phyloP scores from a whole-genome alignment of 1,140 invertebrate genomes.

The Cecropterus lyciades region DNA sequence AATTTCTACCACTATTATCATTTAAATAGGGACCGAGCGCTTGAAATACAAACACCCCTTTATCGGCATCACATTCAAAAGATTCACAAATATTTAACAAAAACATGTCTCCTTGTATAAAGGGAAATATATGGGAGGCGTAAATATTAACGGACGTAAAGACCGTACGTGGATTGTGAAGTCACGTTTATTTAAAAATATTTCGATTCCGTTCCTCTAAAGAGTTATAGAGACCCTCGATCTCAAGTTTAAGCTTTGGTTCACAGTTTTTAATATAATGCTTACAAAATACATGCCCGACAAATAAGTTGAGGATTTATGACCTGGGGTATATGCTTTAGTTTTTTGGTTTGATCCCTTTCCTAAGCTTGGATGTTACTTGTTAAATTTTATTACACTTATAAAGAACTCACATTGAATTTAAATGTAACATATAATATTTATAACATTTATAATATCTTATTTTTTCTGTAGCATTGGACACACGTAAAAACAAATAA shows the following conservation, averaged over 20 bases:
- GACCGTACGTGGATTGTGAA: conserved; percentile 38
- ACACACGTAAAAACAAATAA: no score
- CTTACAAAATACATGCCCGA: conserved; percentile 3
- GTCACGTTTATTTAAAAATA: conserved; percentile 53
- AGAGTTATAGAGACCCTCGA: conserved; percentile 20
- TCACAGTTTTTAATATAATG: conserved; percentile 5
- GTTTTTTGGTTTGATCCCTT: no score
- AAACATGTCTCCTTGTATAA: conserved; percentile 53
- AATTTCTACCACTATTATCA: conserved; percentile 82
- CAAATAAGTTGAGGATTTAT: no score
- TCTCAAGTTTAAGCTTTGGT: conserved; percentile 13
- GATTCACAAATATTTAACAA: conserved; percentile 71
- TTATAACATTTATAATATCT: no score
- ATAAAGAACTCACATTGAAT: no score
- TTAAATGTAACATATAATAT: no score
- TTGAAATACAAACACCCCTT: conserved; percentile 72
- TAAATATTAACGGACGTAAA: conserved; percentile 27
- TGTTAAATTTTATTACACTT: no score
- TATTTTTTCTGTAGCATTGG: no score
- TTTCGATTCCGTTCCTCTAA: conserved; percentile 24
- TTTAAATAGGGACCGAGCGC: conserved; percentile 74
- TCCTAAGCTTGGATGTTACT: no score
- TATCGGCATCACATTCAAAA: conserved; percentile 55
- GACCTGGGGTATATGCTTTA: no score
- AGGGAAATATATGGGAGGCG: conserved; percentile 36